A percentile compares a stretch with the other conserved stretches of the same genome.
Conservation (phyloP, 2,113 vertebrate genomes). For the Prunella himalayana region DNA sequence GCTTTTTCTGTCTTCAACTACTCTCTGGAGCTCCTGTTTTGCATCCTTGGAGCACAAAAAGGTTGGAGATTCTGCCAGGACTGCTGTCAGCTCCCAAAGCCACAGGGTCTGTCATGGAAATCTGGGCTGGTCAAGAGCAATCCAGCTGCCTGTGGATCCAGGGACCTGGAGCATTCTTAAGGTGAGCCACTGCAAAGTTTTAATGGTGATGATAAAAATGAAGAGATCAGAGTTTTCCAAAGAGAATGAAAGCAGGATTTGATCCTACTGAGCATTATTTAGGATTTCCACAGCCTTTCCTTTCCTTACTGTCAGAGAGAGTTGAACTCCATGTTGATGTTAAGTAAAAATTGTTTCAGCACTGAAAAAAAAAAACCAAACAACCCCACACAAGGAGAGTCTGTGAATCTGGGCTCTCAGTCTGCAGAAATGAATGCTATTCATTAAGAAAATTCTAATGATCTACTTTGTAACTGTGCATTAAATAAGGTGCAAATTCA, state of each 20-base stretch:
- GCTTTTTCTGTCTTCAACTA: not conserved
- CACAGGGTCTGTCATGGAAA: not conserved
- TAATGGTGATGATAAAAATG: not conserved
- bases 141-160: not conserved
- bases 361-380: not conserved
- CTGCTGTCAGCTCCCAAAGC: not conserved
- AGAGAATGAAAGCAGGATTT: not conserved
- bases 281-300: not conserved
- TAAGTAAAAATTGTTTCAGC: not conserved
- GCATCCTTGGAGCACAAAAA: not conserved
- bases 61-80: not conserved
- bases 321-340: not conserved
- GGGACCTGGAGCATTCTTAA: not conserved
- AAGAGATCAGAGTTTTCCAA: not conserved
- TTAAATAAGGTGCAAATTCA: conserved; percentile 16
- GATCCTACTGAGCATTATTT: not conserved
- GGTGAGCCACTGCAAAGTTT: not conserved
- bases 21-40: not conserved
- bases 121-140: not conserved
- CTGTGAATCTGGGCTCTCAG: not conserved
- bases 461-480: not conserved
- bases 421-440: not conserved
- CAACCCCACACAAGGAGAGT: not conserved
- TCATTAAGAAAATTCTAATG: not conserved
- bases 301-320: not conserved